Evolutionary conservation across 2,797 vertebrate genomes (phyloP), one percentile per base, ranked within the genome.

Genomic region (Sus cebifrons): DNA sequence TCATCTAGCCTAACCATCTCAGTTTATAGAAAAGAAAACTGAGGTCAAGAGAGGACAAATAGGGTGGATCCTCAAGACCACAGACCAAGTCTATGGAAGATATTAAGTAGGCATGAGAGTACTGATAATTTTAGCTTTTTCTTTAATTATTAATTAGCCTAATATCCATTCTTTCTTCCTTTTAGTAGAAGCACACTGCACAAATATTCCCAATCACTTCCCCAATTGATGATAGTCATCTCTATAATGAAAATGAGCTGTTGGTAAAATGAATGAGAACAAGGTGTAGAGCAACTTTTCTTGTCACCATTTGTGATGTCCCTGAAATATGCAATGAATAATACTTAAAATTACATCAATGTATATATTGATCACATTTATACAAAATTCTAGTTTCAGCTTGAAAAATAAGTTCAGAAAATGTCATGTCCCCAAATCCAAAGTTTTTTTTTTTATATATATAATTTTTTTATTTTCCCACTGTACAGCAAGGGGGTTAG

Each of bases 171-270:
- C 2, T 32, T 74, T 73, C 10, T 29, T 90, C 5, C 10, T 54
- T 74, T 94, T 56, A 78, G 27, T 92, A 88, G 79, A 40, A 81
- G 1, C 78, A 78, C 9, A 77, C 11, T 71, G 21, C 21, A 32
- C n/a, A 62, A 62, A 79, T 84, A 56, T 95, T 90, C 75, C 29
- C 75, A 91, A 82, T 16, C 20, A 79, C 8, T 86, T 52, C 13
- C n/a, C 8, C 75, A 13, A 74, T 82, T 68, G 64, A 29, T 14
- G 49, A 58, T 29, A 64, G 1, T 36, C 36, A 6, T 68, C 0
- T 94, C 21, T 49, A 25, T 68, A 85, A 52, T 75, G 36, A 70
- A 14, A 92, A 44, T 73, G 25, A 81, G 32, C n/a, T 74, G 13
- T 18, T 92, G 20, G 2, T 32, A 60, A 92, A 79, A 54, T 32